Evolutionary conservation across 2,797 vertebrate genomes (phyloP).

Genomic region (Cyclopterus lumpus): DNA sequence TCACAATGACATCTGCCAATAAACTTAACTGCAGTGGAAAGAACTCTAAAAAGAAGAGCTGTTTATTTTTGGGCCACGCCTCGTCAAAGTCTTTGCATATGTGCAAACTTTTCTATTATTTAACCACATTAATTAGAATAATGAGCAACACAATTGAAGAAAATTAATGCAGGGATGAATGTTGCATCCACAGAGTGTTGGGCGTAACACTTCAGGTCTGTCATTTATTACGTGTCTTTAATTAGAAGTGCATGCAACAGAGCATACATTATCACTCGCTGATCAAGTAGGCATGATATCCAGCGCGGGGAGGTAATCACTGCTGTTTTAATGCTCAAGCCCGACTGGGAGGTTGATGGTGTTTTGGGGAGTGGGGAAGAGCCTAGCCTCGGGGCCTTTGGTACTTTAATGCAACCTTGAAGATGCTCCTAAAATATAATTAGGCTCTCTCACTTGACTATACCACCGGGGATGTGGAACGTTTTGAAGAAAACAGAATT

Average conservation of each 20-base stretch:
- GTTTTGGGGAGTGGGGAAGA: no score
- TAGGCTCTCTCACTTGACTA: not conserved
- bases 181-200: not conserved
- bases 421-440: conserved; percentile 8
- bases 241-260: not conserved
- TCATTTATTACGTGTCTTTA: not conserved
- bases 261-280: conserved; percentile 15
- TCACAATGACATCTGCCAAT: conserved; percentile 15
- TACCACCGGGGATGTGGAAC: not conserved
- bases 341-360: not conserved
- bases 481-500: not conserved
- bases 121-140: not conserved
- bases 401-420: not conserved
- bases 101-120: not conserved
- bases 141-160: not conserved
- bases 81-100: not conserved
- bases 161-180: not conserved
- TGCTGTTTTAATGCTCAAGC: not conserved
- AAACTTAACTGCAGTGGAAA: conserved; percentile 15
- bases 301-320: not conserved
- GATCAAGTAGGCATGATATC: conserved; percentile 6
- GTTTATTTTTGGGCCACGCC: not conserved
- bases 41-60: conserved; percentile 2
- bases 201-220: not conserved
- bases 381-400: not conserved